Base-by-base conservation (phyloP, 2,113 vertebrate species). In the Sitta europaea region DNA sequence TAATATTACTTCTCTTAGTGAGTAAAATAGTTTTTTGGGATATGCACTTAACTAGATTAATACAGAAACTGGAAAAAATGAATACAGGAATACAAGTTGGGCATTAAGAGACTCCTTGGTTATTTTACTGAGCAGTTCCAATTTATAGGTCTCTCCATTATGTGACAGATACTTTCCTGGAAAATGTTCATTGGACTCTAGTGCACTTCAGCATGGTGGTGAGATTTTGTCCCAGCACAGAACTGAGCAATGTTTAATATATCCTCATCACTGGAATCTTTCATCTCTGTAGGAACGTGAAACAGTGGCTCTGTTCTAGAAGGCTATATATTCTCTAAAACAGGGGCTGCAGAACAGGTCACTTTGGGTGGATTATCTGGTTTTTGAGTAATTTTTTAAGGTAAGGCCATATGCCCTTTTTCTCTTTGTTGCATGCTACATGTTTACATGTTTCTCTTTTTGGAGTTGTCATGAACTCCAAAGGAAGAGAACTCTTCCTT, bases 1-100 rank as follows among this genome's bases (percentile, higher is more conserved):
- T 96, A 92, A 75, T 88, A 97, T 89, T 85, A 87, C 43, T 94
- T 86, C 61, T 72, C 7, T 81, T 90, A 90, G 35, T 35, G 72
- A 90, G 23, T 47, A 89, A 92, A 79, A 83, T 23, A 81, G 74
- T 84, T 96, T 55, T 91, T 68, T 78, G 77, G 53, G 36, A 72
- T 88, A 86, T 68, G 91, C 73, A 78, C 48, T 81, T 88, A 90
- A 67, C 35, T 72, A 73, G 47, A 86, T 86, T 90, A 89, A 89
- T 76, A 93, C 14, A 80, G 71, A 88, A 92, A 82, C 42, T 72
- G 57, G 70, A 90, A 96, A 86, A 87, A 75, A 76, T 20, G 14
- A 92, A 53, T 62, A 87, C 16, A 96, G 25, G 17, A 86, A 68
- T 31, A 73, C 31, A 72, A 91, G 54, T 2, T 68, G 48, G 75